Evolutionary conservation across 2,888 invertebrate genomes (phyloP).

Genomic region (Lutraria lutraria): DNA sequence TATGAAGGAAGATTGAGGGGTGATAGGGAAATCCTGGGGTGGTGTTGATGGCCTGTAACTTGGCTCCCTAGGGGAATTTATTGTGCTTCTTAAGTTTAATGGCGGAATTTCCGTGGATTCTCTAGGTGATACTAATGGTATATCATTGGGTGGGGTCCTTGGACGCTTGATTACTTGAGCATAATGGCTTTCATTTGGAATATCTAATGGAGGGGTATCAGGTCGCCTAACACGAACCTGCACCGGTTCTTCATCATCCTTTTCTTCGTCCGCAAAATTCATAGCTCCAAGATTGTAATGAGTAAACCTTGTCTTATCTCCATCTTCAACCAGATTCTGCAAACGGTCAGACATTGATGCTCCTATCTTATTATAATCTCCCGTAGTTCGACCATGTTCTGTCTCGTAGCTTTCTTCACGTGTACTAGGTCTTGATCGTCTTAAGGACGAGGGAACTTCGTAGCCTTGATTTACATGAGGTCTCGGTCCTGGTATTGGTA

Average conservation of each 20-base stretch:
- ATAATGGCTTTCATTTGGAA: conserved; percentile 54
- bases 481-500: conserved; percentile 24
- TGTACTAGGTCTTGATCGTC: conserved; percentile 39
- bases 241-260: conserved; percentile 44
- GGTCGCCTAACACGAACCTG: conserved; percentile 55
- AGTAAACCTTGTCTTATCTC: conserved; percentile 62
- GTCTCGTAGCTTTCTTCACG: conserved; percentile 57
- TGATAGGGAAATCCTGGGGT: conserved; percentile 61
- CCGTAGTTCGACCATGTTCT: conserved; percentile 42
- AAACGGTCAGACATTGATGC: conserved; percentile 67
- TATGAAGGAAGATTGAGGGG: conserved; percentile 57
- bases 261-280: conserved; percentile 56
- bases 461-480: conserved; percentile 48
- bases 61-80: conserved; percentile 55
- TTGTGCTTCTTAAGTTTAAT: conserved; percentile 55
- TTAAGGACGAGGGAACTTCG: conserved; percentile 47
- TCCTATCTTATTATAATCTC: conserved; percentile 39
- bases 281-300: conserved; percentile 64
- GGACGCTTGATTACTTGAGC: conserved; percentile 52
- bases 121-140: conserved; percentile 62
- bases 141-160: conserved; percentile 62
- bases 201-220: conserved; percentile 56
- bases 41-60: conserved; percentile 57
- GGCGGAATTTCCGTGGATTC: conserved; percentile 68
- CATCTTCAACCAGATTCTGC: conserved; percentile 66